A percentile compares a stretch with the other conserved stretches of the same genome.
phyloP scores from a whole-genome alignment of 2,113 vertebrate species.

The Etia nguti region DNA sequence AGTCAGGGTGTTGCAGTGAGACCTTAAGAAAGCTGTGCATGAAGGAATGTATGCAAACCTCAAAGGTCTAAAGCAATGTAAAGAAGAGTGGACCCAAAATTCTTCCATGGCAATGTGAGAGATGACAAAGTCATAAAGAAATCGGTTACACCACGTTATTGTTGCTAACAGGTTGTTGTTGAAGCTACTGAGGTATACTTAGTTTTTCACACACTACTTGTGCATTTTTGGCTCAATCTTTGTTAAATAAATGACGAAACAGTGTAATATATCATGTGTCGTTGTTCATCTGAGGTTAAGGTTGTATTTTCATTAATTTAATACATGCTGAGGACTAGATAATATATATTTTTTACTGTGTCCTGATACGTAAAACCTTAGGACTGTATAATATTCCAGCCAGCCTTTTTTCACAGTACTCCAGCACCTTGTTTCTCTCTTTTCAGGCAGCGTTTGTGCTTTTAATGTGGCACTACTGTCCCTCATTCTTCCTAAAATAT shows the following conservation, averaged over 20 bases:
- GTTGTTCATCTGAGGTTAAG: not conserved
- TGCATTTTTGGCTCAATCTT: not conserved
- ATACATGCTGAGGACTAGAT: not conserved
- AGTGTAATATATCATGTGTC: too few relatives aligned
- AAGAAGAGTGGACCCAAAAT: not conserved
- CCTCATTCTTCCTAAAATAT: slow-evolving; percentile 11
- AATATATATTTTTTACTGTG: not conserved
- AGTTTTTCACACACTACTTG: not conserved
- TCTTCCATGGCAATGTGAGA: not conserved
- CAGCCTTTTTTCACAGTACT: not conserved
- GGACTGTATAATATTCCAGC: not conserved
- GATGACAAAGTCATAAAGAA: not conserved
- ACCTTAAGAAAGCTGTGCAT: not conserved
- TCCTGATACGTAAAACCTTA: not conserved
- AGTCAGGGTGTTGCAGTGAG: not conserved
- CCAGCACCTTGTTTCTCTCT: not conserved
- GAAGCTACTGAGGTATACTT: not conserved
- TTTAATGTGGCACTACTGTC: not conserved
- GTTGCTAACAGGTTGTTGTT: not conserved
- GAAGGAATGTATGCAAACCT: not conserved
- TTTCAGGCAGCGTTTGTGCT: not conserved
- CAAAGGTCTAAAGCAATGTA: not conserved
- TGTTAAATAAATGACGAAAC: rapidly evolving
- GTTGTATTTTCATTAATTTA: not conserved
- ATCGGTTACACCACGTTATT: not conserved